Evolutionary conservation across 2,113 vertebrate genomes (phyloP), one percentile per base, ranked within the genome.

Genomic region (Carassius gibelio): DNA sequence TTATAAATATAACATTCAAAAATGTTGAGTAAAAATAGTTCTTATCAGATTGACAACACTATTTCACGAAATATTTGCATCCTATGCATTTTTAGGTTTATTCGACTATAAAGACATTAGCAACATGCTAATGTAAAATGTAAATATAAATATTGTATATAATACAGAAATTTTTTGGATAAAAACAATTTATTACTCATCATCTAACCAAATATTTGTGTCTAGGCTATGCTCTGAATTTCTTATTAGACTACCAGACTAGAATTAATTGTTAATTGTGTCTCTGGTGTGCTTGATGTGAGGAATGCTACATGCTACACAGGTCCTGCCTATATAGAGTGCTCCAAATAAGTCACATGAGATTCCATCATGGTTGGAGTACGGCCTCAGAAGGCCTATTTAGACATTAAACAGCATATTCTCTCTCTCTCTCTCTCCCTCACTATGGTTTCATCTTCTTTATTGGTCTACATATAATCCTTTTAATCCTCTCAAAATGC

Each of bases 401-500:
- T 57, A 55, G n/a, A 23, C 68, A 13, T 17, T 66, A 13, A 75
- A 84, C 50, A 30, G 69, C 55, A 62, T 79, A 74, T 64, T 84
- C 30, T 6, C 64, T 30, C n/a, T 30, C 30, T 30, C 2, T 30
- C 36, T 81, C 45, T 48, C 34, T 48, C 64, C 42, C 45, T 10
- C 55, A 30, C 34, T 55, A 30, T 48, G 23, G 10, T 57, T 79
- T 75, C 79, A 30, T 85, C 72, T 66, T 75, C 48, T 81, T 75
- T 83, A 84, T 61, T 42, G 75, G 5, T 77, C 72, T 8, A 57
- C 59, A 69, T 72, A 82, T 72, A 86, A 87, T 86, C 88, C 72
- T 55, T 72, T 82, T 78, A 88, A 86, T 80, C 79, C 80, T 85
- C 84, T 76, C 59, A 61, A 59, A 55, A 68, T 77, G 45, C 52